phyloP scores from a whole-genome alignment of 2,888 invertebrate genomes.

The Micoletzkya japonica region DNA sequence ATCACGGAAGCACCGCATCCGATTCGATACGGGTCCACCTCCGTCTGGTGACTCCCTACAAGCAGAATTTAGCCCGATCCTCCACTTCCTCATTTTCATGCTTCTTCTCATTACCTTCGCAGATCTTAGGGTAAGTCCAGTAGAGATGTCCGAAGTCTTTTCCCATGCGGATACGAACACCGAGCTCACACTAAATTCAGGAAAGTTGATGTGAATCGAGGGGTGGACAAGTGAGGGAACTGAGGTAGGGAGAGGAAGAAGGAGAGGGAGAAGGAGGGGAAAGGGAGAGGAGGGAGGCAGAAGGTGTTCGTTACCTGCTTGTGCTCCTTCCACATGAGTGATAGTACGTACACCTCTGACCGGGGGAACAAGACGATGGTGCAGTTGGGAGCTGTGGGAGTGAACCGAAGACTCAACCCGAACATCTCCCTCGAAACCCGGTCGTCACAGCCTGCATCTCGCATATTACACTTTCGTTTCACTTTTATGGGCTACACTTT shows the following conservation, averaged over 20 bases:
- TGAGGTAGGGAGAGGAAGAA: too few species aligned
- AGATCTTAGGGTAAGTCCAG: background rate
- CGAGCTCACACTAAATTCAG: background rate
- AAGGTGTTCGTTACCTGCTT: background rate
- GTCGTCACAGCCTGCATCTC: conserved; percentile 7
- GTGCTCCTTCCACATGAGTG: background rate
- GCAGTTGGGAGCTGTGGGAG: background rate
- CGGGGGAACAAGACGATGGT: background rate
- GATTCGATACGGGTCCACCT: background rate
- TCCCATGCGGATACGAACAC: conserved; percentile 1
- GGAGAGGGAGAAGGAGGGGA: too few species aligned
- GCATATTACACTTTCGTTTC: background rate
- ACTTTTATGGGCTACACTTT: background rate
- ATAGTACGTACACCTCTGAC: background rate
- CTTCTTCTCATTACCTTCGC: background rate
- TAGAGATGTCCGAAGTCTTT: background rate
- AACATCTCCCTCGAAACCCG: background rate
- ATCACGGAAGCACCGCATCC: background rate
- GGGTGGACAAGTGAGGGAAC: too few species aligned
- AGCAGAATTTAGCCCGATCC: too few species aligned
- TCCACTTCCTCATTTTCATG: background rate
- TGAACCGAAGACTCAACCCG: background rate
- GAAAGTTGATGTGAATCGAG: background rate
- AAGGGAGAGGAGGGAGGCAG: too few species aligned
- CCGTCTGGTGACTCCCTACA: too few species aligned